Conservation (phyloP, 2,888 invertebrate genomes). For the Cantharis lateralis region DNA sequence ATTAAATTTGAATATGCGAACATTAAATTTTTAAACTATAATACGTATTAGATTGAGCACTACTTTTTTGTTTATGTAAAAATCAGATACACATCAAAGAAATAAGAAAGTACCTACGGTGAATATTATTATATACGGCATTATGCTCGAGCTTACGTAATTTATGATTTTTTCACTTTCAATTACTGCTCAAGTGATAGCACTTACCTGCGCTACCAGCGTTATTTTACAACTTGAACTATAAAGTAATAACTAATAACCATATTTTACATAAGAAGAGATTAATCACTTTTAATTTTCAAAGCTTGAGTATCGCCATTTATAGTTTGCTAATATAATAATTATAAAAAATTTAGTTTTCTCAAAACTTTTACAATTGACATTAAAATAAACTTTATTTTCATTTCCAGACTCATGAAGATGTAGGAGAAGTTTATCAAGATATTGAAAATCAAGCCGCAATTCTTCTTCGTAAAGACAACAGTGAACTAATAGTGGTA, state of each 20-base stretch:
- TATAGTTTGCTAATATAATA: background rate
- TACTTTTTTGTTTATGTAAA: background rate
- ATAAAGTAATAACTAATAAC: background rate
- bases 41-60: background rate
- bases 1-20: background rate
- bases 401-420: constrained; percentile 65
- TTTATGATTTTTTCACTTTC: background rate
- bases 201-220: background rate
- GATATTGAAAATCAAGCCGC: constrained; percentile 87
- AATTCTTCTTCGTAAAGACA: constrained; percentile 79
- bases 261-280: background rate
- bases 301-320: background rate
- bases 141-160: background rate
- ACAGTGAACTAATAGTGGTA: constrained; percentile 84
- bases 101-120: background rate
- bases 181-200: background rate
- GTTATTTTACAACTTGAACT: background rate
- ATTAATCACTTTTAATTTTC: background rate
- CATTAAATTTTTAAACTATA: background rate
- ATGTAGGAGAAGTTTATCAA: constrained; percentile 86
- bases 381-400: constrained; percentile 6
- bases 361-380: background rate
- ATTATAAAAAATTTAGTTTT: background rate
- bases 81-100: background rate
- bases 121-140: background rate